These are phyloP conservation scores for Drosophila lacicola DNA, from an alignment of 2,888 invertebrate species.

Conservation along the genomic window DNA sequence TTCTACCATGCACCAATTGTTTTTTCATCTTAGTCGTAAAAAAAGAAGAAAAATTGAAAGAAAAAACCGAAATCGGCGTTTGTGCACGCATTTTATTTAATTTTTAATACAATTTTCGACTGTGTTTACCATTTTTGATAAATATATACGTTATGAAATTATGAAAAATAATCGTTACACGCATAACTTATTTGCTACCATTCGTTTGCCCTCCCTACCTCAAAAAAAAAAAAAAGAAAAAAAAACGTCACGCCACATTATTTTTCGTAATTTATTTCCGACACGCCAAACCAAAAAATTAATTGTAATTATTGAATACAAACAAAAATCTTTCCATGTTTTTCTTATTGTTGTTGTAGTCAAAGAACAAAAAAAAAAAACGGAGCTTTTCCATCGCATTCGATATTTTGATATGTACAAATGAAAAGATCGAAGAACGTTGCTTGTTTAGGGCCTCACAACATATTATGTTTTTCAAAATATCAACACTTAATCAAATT, in stretches of 20 bases:
- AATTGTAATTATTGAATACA: slow-evolving; percentile 29
- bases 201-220: slow-evolving; percentile 28
- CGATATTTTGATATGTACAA: slow-evolving; percentile 9
- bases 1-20: slow-evolving; percentile 58
- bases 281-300: slow-evolving; percentile 28
- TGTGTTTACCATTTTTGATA: slow-evolving; percentile 49
- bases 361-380: slow-evolving; percentile 21
- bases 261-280: slow-evolving; percentile 49
- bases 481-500: slow-evolving; percentile 24
- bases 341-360: slow-evolving; percentile 78
- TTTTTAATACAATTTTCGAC: slow-evolving; percentile 49
- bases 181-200: slow-evolving; percentile 52
- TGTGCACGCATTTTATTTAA: slow-evolving; percentile 84
- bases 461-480: slow-evolving; percentile 69
- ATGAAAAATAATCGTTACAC: slow-evolving; percentile 49
- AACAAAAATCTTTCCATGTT: slow-evolving; percentile 60
- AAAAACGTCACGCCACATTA: slow-evolving; percentile 44
- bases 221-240: neutral
- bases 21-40: slow-evolving; percentile 49
- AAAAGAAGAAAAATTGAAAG: slow-evolving; percentile 14
- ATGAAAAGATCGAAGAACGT: neutral
- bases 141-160: slow-evolving; percentile 45
- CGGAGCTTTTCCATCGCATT: slow-evolving; percentile 30
- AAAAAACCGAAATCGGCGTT: slow-evolving; percentile 74
- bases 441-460: slow-evolving; percentile 8